A percentile compares a stretch with the other conserved stretches of the same genome.
Evolutionary conservation across 1,140 invertebrate genomes (phyloP).

Genomic region (Drosophila sp.): DNA sequence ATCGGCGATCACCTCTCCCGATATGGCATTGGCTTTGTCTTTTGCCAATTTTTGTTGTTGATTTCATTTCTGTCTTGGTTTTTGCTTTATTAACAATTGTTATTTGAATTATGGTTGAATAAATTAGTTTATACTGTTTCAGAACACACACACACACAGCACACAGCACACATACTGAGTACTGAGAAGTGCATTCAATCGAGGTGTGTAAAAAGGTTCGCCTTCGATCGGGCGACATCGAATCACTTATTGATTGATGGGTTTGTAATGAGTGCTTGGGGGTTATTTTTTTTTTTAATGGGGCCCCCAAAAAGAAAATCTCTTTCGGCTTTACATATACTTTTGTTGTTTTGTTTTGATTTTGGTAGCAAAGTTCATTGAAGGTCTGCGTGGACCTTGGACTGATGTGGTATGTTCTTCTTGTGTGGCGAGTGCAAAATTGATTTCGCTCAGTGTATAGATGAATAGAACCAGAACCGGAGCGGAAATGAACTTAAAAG

Average conservation of each 20-base stretch:
- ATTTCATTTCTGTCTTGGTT: conserved; percentile 58
- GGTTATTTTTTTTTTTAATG: conserved; percentile 45
- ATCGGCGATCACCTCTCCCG: conserved; percentile 27
- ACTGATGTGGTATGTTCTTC: conserved; percentile 38
- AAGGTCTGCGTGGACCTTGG: conserved; percentile 58
- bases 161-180: background rate
- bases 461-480: conserved; percentile 30
- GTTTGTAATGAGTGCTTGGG: conserved; percentile 57
- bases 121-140: conserved; percentile 71
- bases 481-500: conserved; percentile 58
- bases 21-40: conserved; percentile 59
- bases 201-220: conserved; percentile 44
- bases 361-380: conserved; percentile 61
- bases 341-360: background rate
- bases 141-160: conserved; percentile 22
- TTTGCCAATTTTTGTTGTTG: conserved; percentile 52
- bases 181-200: conserved; percentile 28
- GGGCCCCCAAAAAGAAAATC: conserved; percentile 30
- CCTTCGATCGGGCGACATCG: conserved; percentile 35
- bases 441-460: conserved; percentile 63
- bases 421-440: conserved; percentile 34
- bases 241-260: conserved; percentile 62
- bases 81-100: conserved; percentile 47
- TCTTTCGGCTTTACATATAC: conserved; percentile 24
- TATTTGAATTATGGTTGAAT: conserved; percentile 75